phyloP scores from a whole-genome alignment of 2,797 vertebrate species.

The Ispidina lecontei region DNA sequence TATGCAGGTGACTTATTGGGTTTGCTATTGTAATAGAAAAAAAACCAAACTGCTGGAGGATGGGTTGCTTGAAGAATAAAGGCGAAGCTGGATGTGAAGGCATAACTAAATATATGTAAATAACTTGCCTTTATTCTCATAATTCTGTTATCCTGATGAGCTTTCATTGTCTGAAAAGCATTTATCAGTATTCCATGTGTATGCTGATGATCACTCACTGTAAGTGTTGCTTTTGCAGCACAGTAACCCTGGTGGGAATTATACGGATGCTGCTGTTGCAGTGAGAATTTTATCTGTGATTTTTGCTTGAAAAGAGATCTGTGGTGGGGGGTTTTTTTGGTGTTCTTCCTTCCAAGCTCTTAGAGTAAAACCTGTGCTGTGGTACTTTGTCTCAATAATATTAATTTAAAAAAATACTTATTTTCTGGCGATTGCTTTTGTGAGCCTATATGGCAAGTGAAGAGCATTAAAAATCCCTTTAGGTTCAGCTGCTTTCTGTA shows the following conservation, averaged over 20 bases:
- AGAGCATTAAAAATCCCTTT: neutral
- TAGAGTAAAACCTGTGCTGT: neutral
- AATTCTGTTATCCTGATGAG: neutral
- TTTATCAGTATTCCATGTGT: neutral
- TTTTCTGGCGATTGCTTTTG: neutral
- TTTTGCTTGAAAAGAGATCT: neutral
- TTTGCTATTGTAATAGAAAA: neutral
- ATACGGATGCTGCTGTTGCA: neutral
- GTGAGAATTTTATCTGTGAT: neutral
- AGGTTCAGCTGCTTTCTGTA: conserved; percentile 9
- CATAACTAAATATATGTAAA: neutral
- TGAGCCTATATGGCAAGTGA: neutral
- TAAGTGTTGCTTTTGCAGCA: neutral
- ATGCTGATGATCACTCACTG: neutral
- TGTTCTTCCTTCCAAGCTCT: neutral
- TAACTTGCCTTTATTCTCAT: neutral
- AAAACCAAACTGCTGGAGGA: neutral
- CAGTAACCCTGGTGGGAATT: neutral
- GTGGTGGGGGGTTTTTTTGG: neutral
- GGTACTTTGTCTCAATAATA: neutral
- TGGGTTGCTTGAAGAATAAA: neutral
- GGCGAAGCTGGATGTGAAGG: neutral
- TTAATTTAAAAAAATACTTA: neutral
- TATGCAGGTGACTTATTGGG: neutral
- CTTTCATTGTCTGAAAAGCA: neutral